Base-by-base conservation (phyloP, 2,797 vertebrate species). In the Melanotaenia maccullochi region DNA sequence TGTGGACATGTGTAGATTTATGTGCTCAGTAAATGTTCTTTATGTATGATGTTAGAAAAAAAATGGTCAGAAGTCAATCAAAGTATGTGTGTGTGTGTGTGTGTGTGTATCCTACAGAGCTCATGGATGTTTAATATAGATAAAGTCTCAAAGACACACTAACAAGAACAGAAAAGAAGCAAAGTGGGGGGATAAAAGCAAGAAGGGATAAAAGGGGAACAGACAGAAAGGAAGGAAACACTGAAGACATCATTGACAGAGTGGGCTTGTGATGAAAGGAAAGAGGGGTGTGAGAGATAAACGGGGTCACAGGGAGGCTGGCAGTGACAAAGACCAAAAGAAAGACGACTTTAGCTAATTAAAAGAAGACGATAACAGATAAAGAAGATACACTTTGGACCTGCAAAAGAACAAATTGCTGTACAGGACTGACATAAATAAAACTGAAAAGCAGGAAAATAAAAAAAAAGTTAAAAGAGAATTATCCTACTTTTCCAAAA, bases 201-300 rank as follows among this genome's bases (percentile, higher is more conserved):
- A 54, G 16, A 59, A 0, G 40, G 65, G 61, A 70, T 51, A 58
- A 67, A 66, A 69, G 25, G 44, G 49, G 56, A 51, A 25, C 68
- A 76, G 64, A 67, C 65, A 73, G 57, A 71, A 81, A 79, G 79
- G 71, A 84, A 81, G 78, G 71, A 85, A 85, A 66, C 42, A 64
- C 54, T 58, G 73, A 85, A 54, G 71, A 83, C 75, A 77, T 60
- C 68, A 69, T 55, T 68, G 78, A 73, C 61, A 57, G 75, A 60
- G 57, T 44, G 20, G 44, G 54, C 3, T 8, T 12, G 13, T 62
- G 83, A 89, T 89, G 81, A 87, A 87, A 88, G 82, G 62, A 77
- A 61, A 67, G 36, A 58, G 70, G 40, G 35, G 52, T 47, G 42
- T 3, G 5, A 28, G 60, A 60, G 78, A 85, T 60, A 65, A 81